Percentiles rank a stretch among this genome's conserved stretches.
Conservation (phyloP, 1,140 invertebrate genomes). For the Leptoteleia sp. region DNA sequence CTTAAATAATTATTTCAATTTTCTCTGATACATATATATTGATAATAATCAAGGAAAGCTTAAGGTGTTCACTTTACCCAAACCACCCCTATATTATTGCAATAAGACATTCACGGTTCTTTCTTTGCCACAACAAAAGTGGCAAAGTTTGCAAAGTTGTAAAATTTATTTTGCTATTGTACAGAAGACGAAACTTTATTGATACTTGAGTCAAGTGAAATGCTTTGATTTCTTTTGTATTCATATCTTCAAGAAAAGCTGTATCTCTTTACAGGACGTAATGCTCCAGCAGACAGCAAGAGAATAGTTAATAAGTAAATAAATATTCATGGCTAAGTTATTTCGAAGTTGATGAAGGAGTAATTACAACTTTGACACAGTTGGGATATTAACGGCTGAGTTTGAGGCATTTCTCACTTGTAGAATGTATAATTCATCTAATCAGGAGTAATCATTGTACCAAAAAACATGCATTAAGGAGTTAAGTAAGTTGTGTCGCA, state of each 20-base stretch:
- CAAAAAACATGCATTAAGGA: constrained; percentile 61
- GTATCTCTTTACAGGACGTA: constrained; percentile 49
- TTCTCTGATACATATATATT: too few species aligned
- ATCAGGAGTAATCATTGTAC: constrained; percentile 59
- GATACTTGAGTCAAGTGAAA: constrained; percentile 20
- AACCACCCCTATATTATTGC: too few species aligned
- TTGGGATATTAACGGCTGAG: constrained; percentile 57
- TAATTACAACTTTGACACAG: constrained; percentile 69
- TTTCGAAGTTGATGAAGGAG: constrained; percentile 66
- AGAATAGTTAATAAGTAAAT: constrained; percentile 66
- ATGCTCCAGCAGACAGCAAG: constrained; percentile 42
- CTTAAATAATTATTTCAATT: too few species aligned
- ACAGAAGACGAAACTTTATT: constrained; percentile 3
- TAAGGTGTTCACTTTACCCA: too few species aligned
- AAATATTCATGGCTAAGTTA: constrained; percentile 67
- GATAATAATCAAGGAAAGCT: too few species aligned
- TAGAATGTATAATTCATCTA: constrained; percentile 67
- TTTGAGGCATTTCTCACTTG: constrained; percentile 61
- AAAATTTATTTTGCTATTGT: not conserved
- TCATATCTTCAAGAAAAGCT: constrained; percentile 52
- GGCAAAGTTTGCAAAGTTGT: not conserved
- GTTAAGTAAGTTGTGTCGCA: constrained; percentile 44
- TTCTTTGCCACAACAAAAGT: too few species aligned
- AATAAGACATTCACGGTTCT: too few species aligned
- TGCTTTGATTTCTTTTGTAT: constrained; percentile 55